Evolutionary conservation across 2,797 vertebrate species (phyloP), one percentile per base, ranked within the genome.

Genomic region (Tragelaphus oryx): DNA sequence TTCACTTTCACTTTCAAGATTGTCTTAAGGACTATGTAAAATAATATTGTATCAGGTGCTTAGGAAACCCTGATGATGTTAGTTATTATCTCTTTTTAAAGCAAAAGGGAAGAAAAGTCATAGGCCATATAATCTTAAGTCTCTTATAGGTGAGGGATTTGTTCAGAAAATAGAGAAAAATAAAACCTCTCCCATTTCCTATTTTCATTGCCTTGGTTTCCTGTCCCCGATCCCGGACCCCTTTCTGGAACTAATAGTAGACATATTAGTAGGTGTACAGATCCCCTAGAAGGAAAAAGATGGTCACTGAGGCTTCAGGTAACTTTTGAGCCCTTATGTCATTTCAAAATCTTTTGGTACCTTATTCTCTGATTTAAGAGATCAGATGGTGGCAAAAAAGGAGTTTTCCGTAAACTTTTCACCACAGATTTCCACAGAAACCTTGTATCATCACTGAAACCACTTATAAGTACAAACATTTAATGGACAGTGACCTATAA

Each of bases 81-180:
- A 57, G n/a, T 81, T 87, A 48, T 71, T 78, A 41, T 75, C 95
- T 94, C 20, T 8, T 78, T 89, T 89, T 95, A 89, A 94, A 87
- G 48, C 28, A 82, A 4, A n/a, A 11, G 16, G 75, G 44, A 10
- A 20, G 6, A 87, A 37, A 55, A 79, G 90, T 60, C 22, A 74
- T 44, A 48, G 17, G 71, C 12, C 44, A 22, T 89, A n/a, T 52
- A 62, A 50, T 92, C 33, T 10, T 55, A 84, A 95, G 60, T 20
- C 10, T 95, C 11, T 62, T 93, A 83, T 54, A 91, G 75, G 68
- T 60, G 41, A 89, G 52, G 6, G 2, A 81, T 92, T 95, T 94
- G 46, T 81, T 94, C 83, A 80, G 90, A 92, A 93, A 86, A 30
- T 33, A 55, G 68, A 60, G 62, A n/a, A 78, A 54, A 62, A 37